These are phyloP conservation scores for Aptenodytes forsteri DNA, from an alignment of 2,113 vertebrate genomes.

Conservation along the genomic window DNA sequence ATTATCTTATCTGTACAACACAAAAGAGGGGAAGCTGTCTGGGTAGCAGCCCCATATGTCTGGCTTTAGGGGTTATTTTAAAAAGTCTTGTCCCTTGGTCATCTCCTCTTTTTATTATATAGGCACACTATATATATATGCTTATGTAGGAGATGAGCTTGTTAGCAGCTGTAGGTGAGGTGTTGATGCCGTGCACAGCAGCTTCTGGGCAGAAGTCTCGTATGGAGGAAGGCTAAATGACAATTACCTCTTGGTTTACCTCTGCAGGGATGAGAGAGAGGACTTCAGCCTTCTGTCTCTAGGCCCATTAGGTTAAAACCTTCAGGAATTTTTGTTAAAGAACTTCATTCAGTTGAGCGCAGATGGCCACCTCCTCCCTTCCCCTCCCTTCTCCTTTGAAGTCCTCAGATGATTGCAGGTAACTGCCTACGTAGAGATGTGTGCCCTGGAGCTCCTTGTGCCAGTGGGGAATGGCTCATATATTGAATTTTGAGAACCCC, in stretches of 20 bases:
- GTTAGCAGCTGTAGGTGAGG: background rate
- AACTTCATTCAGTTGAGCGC: background rate
- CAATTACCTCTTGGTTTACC: background rate
- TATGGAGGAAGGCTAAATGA: background rate
- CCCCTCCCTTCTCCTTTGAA: background rate
- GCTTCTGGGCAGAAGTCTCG: background rate
- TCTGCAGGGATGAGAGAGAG: background rate
- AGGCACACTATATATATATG: background rate
- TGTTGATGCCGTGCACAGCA: background rate
- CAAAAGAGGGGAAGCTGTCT: background rate
- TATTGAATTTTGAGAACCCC: background rate
- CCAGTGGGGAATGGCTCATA: background rate
- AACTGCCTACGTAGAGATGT: accelerated
- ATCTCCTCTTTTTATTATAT: background rate
- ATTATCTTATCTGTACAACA: background rate
- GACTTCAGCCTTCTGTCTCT: background rate
- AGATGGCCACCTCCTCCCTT: background rate
- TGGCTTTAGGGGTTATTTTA: background rate
- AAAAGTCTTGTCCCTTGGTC: background rate
- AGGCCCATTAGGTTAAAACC: background rate
- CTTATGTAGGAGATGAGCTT: background rate
- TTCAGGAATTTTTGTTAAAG: background rate
- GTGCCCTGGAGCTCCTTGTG: background rate
- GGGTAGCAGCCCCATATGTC: background rate
- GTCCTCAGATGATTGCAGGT: background rate